A percentile compares a stretch with the other conserved stretches of the same genome.
Evolutionary conservation across 2,113 vertebrate species (phyloP).

Genomic region (Phalacrocorax pelagicus): DNA sequence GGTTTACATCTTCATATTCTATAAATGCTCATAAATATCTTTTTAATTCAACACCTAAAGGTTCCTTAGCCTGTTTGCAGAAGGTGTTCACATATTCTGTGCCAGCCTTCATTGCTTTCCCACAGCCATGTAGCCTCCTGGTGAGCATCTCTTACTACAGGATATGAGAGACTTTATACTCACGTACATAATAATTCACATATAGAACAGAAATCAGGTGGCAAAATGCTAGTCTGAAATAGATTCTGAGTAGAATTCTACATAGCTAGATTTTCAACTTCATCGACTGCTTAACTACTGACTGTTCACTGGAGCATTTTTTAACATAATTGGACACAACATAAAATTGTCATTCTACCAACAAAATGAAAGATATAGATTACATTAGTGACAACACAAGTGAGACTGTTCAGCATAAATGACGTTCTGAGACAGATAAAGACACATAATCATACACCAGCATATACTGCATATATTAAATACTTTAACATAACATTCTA

Average conservation of each 20-base stretch:
- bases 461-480: not conserved
- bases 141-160: not conserved
- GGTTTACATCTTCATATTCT: not conserved
- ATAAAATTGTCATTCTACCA: slow-evolving; percentile 38
- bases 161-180: not conserved
- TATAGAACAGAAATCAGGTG: slow-evolving; percentile 6
- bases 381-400: slow-evolving; percentile 24
- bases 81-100: not conserved
- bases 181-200: not conserved
- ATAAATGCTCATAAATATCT: not conserved
- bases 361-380: slow-evolving; percentile 40
- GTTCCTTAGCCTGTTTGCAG: not conserved
- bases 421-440: slow-evolving; percentile 49
- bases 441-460: slow-evolving; percentile 4
- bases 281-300: not conserved
- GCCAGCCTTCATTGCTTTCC: not conserved
- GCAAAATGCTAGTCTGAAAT: slow-evolving; percentile 8
- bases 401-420: slow-evolving; percentile 38
- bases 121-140: not conserved
- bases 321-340: slow-evolving; percentile 35
- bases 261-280: not conserved
- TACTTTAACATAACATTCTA: slow-evolving; percentile 37
- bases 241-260: not conserved
- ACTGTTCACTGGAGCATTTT: not conserved
- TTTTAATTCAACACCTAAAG: not conserved